phyloP scores from a whole-genome alignment of 2,797 vertebrate genomes.

The Bradypus variegatus region DNA sequence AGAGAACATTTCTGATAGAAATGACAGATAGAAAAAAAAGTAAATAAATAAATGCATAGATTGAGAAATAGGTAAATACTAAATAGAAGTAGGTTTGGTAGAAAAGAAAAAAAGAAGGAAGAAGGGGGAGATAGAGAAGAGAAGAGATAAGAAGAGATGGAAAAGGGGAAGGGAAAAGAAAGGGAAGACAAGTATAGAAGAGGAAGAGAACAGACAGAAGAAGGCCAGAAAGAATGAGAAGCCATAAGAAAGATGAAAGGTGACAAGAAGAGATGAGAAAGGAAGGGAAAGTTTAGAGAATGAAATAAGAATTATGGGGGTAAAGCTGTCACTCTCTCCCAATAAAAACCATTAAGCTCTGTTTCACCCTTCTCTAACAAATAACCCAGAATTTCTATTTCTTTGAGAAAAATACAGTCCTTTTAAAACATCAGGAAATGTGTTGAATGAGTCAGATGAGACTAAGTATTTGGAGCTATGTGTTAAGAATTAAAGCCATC shows the following conservation, averaged over 20 bases:
- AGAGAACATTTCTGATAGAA: not conserved
- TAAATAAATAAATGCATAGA: not conserved
- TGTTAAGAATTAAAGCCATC: slow-evolving; percentile 40
- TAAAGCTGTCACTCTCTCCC: not conserved
- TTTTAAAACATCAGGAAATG: slow-evolving; percentile 42
- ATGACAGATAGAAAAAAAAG: not conserved
- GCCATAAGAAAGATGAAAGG: no score
- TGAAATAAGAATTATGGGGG: not conserved
- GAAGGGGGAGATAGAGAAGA: not conserved
- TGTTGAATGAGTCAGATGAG: slow-evolving; percentile 45
- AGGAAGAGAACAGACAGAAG: not conserved
- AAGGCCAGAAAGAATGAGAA: not conserved
- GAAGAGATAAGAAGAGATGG: not conserved
- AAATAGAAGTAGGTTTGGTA: not conserved
- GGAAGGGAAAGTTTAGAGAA: not conserved
- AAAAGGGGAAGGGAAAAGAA: not conserved
- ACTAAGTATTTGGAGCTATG: slow-evolving; percentile 26
- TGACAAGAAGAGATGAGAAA: not conserved
- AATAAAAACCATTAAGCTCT: not conserved
- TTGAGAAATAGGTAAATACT: not conserved
- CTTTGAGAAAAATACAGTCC: slow-evolving; percentile 47
- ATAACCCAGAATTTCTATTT: slow-evolving; percentile 41
- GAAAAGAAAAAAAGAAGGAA: not conserved
- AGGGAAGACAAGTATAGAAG: not conserved
- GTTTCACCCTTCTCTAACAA: not conserved